A percentile compares a stretch with the other conserved stretches of the same genome.
Evolutionary conservation across 2,113 vertebrate species (phyloP).

Genomic region (Heterotilapia buettikoferi): DNA sequence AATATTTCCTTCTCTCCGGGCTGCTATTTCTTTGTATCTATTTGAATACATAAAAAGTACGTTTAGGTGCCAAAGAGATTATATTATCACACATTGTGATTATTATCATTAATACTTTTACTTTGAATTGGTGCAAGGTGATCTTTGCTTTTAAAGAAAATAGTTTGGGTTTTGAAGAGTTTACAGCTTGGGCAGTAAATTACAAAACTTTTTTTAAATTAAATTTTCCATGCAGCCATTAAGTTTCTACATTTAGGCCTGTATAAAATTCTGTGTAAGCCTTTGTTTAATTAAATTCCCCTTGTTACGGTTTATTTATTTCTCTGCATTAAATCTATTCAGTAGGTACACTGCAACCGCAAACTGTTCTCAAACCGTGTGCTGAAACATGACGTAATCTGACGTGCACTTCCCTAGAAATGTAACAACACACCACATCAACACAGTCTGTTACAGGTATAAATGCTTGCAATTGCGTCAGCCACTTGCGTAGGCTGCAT

Average conservation of each 20-base stretch:
- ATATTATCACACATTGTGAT: neutral
- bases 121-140: neutral
- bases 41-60: neutral
- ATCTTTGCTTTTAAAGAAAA: neutral
- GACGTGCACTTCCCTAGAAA: neutral
- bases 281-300: neutral
- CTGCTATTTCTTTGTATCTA: neutral
- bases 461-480: neutral
- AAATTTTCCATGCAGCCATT: neutral
- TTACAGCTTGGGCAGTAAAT: neutral
- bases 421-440: neutral
- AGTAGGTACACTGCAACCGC: neutral
- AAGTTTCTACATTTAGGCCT: neutral
- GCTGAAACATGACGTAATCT: neutral
- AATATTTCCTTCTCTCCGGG: neutral
- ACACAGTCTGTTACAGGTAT: neutral
- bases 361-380: neutral
- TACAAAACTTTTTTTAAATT: accelerated
- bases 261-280: neutral
- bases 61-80: neutral
- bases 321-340: neutral
- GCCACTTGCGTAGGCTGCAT: neutral
- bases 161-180: neutral
- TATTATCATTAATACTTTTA: neutral
- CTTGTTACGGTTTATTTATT: neutral